phyloP scores from a whole-genome alignment of 37 sponge, comb jelly and placozoan species.

The Tethya wilhelma region DNA sequence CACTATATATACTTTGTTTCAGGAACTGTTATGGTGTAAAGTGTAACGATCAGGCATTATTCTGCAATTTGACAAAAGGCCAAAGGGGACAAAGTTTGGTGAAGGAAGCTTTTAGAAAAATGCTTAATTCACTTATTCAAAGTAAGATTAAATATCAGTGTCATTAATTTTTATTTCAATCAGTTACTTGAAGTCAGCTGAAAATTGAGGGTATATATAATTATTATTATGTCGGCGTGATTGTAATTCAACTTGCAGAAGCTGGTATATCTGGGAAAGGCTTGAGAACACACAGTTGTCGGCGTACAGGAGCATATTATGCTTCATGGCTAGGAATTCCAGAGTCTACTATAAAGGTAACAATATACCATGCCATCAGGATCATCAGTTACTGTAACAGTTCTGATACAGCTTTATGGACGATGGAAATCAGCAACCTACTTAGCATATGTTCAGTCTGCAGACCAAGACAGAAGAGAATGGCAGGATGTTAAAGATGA shows the following conservation, averaged over 20 bases:
- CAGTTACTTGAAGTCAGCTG: no score
- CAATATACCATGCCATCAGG: not conserved
- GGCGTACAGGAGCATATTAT: not conserved
- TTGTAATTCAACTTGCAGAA: not conserved
- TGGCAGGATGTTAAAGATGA: not conserved
- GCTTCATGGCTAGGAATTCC: not conserved
- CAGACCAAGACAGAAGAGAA: not conserved
- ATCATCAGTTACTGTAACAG: not conserved
- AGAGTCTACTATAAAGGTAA: not conserved
- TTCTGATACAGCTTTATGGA: not conserved
- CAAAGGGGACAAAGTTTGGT: not conserved
- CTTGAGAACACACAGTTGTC: not conserved
- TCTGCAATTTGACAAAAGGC: not conserved
- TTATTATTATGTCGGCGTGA: not conserved
- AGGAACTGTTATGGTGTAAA: not conserved
- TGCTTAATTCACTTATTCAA: no score
- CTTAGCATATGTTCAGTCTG: not conserved
- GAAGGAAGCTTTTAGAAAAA: not conserved
- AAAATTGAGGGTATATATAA: not conserved
- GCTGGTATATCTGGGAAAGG: not conserved
- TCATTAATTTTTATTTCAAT: no score
- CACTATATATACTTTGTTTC: not conserved
- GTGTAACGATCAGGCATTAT: not conserved
- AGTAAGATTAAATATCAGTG: no score
- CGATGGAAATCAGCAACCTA: not conserved